These are phyloP conservation scores for Andricus curvator DNA, from an alignment of 2,888 invertebrate genomes.

Conservation along the genomic window DNA sequence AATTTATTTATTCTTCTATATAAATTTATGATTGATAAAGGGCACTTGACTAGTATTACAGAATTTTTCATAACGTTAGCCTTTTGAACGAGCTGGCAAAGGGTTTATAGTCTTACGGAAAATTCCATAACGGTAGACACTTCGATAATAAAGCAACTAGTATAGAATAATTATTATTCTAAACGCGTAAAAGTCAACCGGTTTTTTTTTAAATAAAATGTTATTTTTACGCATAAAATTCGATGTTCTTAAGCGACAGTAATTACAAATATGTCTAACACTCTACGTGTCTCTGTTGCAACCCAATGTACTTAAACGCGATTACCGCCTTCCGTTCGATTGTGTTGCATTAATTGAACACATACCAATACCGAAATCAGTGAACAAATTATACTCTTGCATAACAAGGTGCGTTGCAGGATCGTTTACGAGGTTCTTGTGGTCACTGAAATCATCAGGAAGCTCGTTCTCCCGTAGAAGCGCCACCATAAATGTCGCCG, in stretches of 20 bases:
- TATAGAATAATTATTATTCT: no score
- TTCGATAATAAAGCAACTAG: no score
- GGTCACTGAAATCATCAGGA: constrained; percentile 56
- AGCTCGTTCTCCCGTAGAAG: constrained; percentile 44
- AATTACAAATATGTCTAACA: neutral
- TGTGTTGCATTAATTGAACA: constrained; percentile 22
- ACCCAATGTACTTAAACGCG: neutral
- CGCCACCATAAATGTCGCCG: constrained; percentile 44
- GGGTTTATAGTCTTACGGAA: no score
- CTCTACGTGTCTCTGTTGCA: neutral
- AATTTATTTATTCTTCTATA: no score
- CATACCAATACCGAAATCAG: constrained; percentile 20
- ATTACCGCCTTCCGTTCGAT: neutral
- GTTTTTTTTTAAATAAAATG: no score
- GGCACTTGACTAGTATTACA: no score
- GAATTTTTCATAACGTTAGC: no score
- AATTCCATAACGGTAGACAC: no score
- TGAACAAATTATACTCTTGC: constrained; percentile 28
- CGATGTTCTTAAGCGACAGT: neutral
- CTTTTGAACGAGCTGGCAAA: no score
- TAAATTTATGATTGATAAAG: no score
- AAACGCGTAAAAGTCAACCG: no score
- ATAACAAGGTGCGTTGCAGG: constrained; percentile 22
- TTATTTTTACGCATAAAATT: no score
- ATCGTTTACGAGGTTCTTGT: constrained; percentile 26